Conservation (phyloP, 2,113 vertebrate species). For the Neopipo cinnamomea region DNA sequence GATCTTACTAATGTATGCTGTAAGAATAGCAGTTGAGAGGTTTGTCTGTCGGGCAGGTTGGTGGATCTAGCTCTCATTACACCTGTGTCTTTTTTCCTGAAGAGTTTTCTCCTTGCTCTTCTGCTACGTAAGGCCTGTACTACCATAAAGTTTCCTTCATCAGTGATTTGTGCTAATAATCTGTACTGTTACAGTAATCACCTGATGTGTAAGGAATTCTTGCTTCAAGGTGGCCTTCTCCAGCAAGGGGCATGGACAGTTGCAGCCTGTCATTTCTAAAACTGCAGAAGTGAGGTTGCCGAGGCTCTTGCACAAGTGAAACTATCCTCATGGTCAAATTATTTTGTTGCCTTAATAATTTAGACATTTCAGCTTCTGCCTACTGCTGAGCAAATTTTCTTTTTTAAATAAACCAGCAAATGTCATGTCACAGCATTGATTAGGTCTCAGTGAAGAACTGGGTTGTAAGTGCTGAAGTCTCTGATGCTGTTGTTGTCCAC, state of each 20-base stretch:
- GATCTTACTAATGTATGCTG: neutral
- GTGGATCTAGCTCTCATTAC: neutral
- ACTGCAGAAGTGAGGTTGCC: neutral
- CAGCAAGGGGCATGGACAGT: neutral
- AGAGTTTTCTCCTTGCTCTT: neutral
- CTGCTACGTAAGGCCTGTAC: neutral
- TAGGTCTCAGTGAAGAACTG: neutral
- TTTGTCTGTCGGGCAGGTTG: neutral
- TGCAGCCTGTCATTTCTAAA: neutral
- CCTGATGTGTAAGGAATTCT: neutral
- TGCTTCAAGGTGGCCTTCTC: neutral
- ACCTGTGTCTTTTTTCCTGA: neutral
- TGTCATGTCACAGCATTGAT: neutral
- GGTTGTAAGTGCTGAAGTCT: neutral
- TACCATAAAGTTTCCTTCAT: neutral
- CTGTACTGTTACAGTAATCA: neutral
- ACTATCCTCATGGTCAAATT: neutral
- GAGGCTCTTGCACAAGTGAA: neutral
- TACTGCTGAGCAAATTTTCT: neutral
- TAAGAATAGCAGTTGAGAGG: neutral
- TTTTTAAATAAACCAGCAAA: neutral
- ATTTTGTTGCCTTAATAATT: neutral
- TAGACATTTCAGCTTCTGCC: neutral
- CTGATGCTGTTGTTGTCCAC: neutral
- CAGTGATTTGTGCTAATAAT: neutral